Evolutionary conservation across 2,888 invertebrate species (phyloP), one percentile per base, ranked within the genome.

Genomic region (Hermaeophaga mercurialis): DNA sequence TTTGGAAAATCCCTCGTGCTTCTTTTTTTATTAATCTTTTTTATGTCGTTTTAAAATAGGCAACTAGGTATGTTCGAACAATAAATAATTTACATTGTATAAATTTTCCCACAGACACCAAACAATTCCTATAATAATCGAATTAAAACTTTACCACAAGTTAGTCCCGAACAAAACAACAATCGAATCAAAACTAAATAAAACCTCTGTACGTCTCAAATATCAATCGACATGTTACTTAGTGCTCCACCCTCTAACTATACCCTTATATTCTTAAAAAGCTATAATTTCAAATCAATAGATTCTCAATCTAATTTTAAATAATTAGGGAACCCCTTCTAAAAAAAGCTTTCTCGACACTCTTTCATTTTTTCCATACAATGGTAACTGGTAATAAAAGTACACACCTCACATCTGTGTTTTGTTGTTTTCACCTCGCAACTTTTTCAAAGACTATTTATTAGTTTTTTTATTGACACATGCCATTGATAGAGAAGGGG

Each of bases 261-360:
- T 28, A 44, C 26, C 44, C 44, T 28, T 28, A 44, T 31, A 28
- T 7, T 9, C 28, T 4, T 15, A 44, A 44, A 44, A 44, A 14
- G 15, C 28, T 28, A 28, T 44, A 26, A 26, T 28, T 44, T 44
- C 44, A 44, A 44, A 44, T 44, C 44, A 28, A 44, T 44, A 44
- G 6, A 8, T 28, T 26, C 28, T 44, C 31, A 15, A 26, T 14
- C 9, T 28, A 31, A 44, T 28, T 28, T 44, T 28, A 44, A 44
- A 44, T 28, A 44, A 44, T 44, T 44, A 36, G n/a, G 15, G 15
- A 7, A 44, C 44, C 28, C 44, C 28, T 44, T 44, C 9, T 14
- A 22, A 4, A 31, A 28, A 17, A 44, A 12, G n/a, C n/a, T 15
- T 6, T 44, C 11, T 14, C 8, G 14, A 15, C 28, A 22, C 28